A percentile compares a stretch with the other conserved stretches of the same genome.
Evolutionary conservation across 2,888 invertebrate species (phyloP).

Genomic region (Conus canariensis): DNA sequence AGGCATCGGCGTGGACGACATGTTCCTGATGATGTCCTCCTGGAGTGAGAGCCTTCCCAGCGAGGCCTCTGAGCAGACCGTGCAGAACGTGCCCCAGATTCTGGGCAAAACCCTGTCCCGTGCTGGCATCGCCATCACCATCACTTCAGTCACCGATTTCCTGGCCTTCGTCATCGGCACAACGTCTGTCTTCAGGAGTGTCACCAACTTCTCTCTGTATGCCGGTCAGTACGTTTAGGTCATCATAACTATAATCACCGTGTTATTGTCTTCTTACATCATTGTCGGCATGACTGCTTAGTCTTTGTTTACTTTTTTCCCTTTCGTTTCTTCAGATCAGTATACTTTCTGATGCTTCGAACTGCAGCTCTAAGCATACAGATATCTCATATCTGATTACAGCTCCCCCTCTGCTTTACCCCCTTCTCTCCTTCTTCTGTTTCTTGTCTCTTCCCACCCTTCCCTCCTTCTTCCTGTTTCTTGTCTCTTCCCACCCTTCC

Average conservation of each 20-base stretch:
- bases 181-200: constrained; percentile 57
- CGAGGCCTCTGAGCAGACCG: not conserved
- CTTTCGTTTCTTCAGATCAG: too few relatives aligned
- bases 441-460: too few relatives aligned
- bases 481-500: too few relatives aligned
- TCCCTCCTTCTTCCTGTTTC: too few relatives aligned
- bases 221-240: constrained; percentile 53
- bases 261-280: not conserved
- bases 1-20: constrained; percentile 64
- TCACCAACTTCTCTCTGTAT: constrained; percentile 63
- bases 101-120: constrained; percentile 58
- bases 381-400: too few relatives aligned
- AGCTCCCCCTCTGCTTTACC: too few relatives aligned
- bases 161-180: constrained; percentile 60
- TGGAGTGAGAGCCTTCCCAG: constrained; percentile 48
- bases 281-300: too few relatives aligned
- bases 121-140: constrained; percentile 67
- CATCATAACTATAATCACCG: not conserved
- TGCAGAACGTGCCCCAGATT: constrained; percentile 45
- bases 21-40: constrained; percentile 60
- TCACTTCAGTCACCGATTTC: constrained; percentile 65
- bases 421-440: too few relatives aligned
- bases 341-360: too few relatives aligned
- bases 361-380: too few relatives aligned
- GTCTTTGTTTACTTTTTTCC: too few relatives aligned